Evolutionary conservation across 2,113 vertebrate genomes (phyloP), one percentile per base, ranked within the genome.

Genomic region (Glareola pratincola): DNA sequence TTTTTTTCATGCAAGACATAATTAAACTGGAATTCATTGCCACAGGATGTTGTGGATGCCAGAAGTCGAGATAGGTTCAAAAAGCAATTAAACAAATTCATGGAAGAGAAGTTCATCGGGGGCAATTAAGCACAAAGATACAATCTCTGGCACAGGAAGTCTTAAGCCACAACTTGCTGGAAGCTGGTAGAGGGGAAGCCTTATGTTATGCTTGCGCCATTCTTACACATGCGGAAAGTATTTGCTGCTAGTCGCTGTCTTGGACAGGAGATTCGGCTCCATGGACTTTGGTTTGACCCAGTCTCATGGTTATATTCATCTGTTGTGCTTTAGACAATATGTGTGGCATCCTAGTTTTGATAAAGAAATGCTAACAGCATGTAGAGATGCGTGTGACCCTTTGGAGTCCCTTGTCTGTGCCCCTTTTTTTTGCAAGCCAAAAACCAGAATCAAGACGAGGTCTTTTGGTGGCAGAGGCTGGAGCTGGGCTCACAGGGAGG

Each of bases 31-130:
- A 97, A 97, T 96, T 95, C 96, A 85, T 92, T 95, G 93, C 96
- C 96, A 96, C 96, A 96, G 96, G 96, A 97, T 97, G 96, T 97
- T 95, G 92, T 96, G 93, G 92, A 95, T 97, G 94, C 93, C 94
- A 96, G 85, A 96, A 97, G 93, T 88, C 24, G 54, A 96, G 92
- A 94, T 97, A 73, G 94, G 92, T 96, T 97, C 84, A 93, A 88
- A 96, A 96, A 95, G 92, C 93, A 96, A 96, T 97, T 96, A 97
- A 95, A 96, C 92, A 95, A 96, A 96, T 95, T 96, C 94, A 90
- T 96, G 96, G 94, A 95, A 96, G 94, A 48, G 53, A 96, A 96
- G 94, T 97, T 96, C 96, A 97, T 97, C 53, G 53, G 85, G 96
- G 96, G 96, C 94, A 96, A 96, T 97, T 96, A 96, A 96, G 90